Evolutionary conservation across 1,140 invertebrate genomes (phyloP), one percentile per base, ranked within the genome.

Genomic region (Philopotamus ludificatus): DNA sequence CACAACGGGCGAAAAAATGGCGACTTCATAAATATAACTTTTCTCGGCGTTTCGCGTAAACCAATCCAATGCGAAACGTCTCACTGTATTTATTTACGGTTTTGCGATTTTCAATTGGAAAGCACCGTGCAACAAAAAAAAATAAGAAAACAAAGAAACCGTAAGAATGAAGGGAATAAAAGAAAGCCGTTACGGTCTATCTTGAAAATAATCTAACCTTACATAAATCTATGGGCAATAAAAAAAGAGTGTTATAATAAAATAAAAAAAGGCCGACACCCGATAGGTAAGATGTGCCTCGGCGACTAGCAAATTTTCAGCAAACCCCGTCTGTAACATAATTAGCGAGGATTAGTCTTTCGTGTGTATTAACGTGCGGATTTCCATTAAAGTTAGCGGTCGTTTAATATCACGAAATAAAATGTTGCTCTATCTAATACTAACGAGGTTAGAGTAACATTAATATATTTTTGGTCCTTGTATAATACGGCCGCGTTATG

Each of bases 31-130:
- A 34, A 34, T 4, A 34, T 34, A 7, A 12, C 28, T 12, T 34
- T 34, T 34, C 4, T 4, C 12, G 28, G 28, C 28, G 12, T 34
- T 34, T 12, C 28, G 12, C 28, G 28, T 34, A 34, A 34, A 34
- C 4, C 28, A 34, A 34, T 34, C 28, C 28, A 12, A 34, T 34
- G 12, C 28, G 15, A 8, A 20, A 47, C 8, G 10, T 7, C 44
- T 12, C 44, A 7, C 44, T 20, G 44, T 47, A 47, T 47, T 47
- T 47, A 47, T 47, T 47, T 47, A 47, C 44, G 44, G 44, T 47
- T 7, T 16, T n/a, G 15, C 44, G 44, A 47, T 47, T 47, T 47
- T 47, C 44, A 47, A 47, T 47, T 20, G 44, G 10, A 16, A 47
- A 47, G 18, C 18, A 47, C 8, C 8, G n/a, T n/a, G n/a, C 8